These are phyloP conservation scores for Artibeus lituratus DNA, from an alignment of 2,797 vertebrate genomes.

Conservation along the genomic window DNA sequence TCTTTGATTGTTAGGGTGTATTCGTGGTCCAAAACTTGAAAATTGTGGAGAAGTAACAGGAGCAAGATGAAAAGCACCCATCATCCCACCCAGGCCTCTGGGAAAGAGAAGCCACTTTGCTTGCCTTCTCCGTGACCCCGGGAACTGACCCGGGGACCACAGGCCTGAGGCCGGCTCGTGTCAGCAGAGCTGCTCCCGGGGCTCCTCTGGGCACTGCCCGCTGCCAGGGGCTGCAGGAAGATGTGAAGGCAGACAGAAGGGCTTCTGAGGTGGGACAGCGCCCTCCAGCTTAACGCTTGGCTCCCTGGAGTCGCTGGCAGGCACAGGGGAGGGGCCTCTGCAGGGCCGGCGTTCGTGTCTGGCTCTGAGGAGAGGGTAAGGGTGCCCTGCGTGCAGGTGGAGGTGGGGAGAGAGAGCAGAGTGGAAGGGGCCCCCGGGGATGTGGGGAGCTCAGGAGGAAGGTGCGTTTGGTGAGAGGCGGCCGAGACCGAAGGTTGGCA, in stretches of 20 bases:
- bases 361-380: not conserved
- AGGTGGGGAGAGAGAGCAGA: not conserved
- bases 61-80: not conserved
- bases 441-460: not conserved
- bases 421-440: not conserved
- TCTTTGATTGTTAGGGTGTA: not conserved
- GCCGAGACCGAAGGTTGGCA: not conserved
- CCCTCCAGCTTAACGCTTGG: fast-evolving
- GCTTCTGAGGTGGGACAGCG: not conserved
- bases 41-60: not conserved
- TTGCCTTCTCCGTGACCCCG: too few relatives aligned
- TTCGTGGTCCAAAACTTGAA: not conserved
- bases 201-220: not conserved
- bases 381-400: fast-evolving
- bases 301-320: not conserved
- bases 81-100: too few relatives aligned
- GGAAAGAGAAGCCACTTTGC: fast-evolving
- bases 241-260: not conserved
- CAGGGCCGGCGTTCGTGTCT: too few relatives aligned
- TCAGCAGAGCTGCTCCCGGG: fast-evolving
- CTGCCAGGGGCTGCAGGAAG: not conserved
- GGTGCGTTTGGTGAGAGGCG: not conserved
- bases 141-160: fast-evolving
- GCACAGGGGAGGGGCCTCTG: not conserved
- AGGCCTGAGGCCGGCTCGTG: not conserved